phyloP scores from a whole-genome alignment of 2,888 invertebrate species.

The Apodemia zela region DNA sequence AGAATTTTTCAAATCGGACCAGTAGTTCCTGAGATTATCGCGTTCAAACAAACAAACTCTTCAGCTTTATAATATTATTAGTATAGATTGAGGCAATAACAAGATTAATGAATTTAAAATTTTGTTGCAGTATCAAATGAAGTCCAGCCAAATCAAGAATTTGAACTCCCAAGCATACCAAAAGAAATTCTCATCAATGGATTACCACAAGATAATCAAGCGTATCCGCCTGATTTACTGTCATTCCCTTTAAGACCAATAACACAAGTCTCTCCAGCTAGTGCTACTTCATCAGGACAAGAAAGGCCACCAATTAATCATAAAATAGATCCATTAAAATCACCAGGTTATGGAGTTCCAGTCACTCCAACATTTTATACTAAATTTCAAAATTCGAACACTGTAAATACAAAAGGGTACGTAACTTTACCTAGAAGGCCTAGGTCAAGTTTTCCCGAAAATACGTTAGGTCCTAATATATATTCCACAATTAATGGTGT shows the following conservation, averaged over 20 bases:
- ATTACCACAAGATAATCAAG: constrained; percentile 75
- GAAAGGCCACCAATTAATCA: constrained; percentile 34
- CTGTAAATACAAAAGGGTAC: constrained; percentile 85
- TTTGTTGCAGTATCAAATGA: constrained; percentile 73
- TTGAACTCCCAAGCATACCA: constrained; percentile 75
- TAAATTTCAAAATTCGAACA: constrained; percentile 81
- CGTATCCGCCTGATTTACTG: constrained; percentile 90
- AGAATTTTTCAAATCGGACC: too few relatives aligned
- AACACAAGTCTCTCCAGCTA: constrained; percentile 75
- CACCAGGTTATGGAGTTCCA: constrained; percentile 57
- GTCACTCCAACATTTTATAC: constrained; percentile 53
- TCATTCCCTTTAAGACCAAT: constrained; percentile 84
- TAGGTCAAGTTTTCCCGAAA: constrained; percentile 82
- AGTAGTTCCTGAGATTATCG: too few relatives aligned
- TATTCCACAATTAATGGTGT: constrained; percentile 69
- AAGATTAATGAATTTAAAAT: not conserved
- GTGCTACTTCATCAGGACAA: constrained; percentile 40
- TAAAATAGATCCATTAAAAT: constrained; percentile 56
- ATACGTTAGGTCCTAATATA: constrained; percentile 63
- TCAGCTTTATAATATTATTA: too few relatives aligned
- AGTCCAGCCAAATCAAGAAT: constrained; percentile 82
- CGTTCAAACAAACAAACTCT: too few relatives aligned
- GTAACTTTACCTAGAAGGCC: constrained; percentile 93
- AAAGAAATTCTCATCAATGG: constrained; percentile 71
- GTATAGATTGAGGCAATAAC: too few relatives aligned